These are phyloP conservation scores for Polyergus mexicanus DNA, from an alignment of 1,140 invertebrate genomes.

Conservation along the genomic window DNA sequence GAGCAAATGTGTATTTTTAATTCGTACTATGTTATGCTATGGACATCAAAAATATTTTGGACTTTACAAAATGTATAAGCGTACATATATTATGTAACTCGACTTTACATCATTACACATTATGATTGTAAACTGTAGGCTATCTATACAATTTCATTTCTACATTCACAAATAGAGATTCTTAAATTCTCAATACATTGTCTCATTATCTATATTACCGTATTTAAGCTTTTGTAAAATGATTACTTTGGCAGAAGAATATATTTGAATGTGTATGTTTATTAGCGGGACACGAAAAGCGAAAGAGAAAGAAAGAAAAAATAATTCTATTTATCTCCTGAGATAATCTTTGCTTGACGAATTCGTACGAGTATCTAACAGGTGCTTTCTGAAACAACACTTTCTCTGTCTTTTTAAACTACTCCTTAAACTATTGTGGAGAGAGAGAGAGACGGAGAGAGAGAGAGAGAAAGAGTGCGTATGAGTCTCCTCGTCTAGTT, in stretches of 20 bases:
- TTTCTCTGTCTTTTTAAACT: constrained; percentile 71
- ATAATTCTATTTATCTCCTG: constrained; percentile 50
- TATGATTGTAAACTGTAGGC: constrained; percentile 40
- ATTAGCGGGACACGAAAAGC: background rate
- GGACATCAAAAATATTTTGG: constrained; percentile 18
- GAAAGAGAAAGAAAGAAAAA: background rate
- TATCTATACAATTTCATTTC: constrained; percentile 24
- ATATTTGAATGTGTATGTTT: constrained; percentile 19
- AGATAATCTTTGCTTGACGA: constrained; percentile 56
- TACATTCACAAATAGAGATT: constrained; percentile 5
- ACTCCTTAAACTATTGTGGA: constrained; percentile 64
- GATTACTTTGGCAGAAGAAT: constrained; percentile 33
- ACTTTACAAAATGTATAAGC: constrained; percentile 45
- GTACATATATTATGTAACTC: constrained; percentile 30
- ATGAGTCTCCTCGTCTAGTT: constrained; percentile 74
- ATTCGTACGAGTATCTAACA: constrained; percentile 58
- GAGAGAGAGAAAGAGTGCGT: constrained; percentile 4
- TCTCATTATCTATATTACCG: constrained; percentile 32
- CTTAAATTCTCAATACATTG: constrained; percentile 15
- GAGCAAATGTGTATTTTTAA: constrained; percentile 33
- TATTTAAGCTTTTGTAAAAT: constrained; percentile 30
- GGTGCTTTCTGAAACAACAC: constrained; percentile 67
- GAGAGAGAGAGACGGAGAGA: constrained; percentile 24
- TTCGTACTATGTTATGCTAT: constrained; percentile 56
- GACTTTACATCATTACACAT: constrained; percentile 39